Percentiles rank a stretch among this genome's conserved stretches.
These are phyloP conservation scores for Pangasius macronema DNA, from an alignment of 2,797 vertebrate genomes.

Conservation along the genomic window DNA sequence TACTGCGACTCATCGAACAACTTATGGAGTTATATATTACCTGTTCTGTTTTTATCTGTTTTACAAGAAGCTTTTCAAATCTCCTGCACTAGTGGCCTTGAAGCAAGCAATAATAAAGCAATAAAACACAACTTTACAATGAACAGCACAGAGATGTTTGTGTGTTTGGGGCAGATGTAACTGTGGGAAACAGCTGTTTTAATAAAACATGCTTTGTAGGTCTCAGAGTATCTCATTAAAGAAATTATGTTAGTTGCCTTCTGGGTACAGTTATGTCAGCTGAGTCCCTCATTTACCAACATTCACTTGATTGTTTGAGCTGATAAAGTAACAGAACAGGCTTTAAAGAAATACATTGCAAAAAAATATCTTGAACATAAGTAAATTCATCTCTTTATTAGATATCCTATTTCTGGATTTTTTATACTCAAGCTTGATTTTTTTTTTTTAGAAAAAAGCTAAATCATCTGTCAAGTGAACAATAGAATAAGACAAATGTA, in stretches of 20 bases:
- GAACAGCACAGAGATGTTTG: neutral
- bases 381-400: neutral
- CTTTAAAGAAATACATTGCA: neutral
- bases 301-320: neutral
- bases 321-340: neutral
- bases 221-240: constrained; percentile 28
- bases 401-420: neutral
- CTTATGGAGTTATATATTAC: neutral
- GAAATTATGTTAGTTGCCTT: constrained; percentile 28
- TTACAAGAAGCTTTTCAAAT: constrained; percentile 2
- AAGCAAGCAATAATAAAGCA: constrained; percentile 25
- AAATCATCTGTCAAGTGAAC: neutral
- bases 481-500: neutral
- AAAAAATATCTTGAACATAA: neutral
- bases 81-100: neutral
- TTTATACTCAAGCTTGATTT: neutral
- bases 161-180: constrained; percentile 3
- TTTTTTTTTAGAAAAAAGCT: neutral
- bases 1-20: neutral
- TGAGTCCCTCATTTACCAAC: constrained; percentile 1
- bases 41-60: constrained; percentile 7
- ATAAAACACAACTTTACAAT: constrained; percentile 23
- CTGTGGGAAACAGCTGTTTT: constrained; percentile 28
- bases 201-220: constrained; percentile 25
- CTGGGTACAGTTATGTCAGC: constrained; percentile 17